Conservation (phyloP, 2,888 invertebrate genomes). For the Melinopterus prodromus region DNA sequence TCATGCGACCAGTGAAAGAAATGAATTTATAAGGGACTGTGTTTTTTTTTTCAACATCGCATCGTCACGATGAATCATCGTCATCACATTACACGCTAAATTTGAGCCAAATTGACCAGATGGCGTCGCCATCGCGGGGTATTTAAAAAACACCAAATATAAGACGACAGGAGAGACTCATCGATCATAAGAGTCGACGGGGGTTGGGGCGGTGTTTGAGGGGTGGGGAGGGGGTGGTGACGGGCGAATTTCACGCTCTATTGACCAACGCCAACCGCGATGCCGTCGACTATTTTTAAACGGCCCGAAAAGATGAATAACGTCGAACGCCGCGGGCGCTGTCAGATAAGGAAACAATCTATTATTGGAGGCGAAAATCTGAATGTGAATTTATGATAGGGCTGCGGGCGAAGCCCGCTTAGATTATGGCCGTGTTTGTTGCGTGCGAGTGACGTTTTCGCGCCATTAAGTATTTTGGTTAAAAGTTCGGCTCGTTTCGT, state of each 20-base stretch:
- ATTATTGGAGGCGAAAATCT: slow-evolving; percentile 21
- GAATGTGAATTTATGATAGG: neutral
- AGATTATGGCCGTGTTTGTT: neutral
- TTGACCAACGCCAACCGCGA: neutral
- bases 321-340: slow-evolving; percentile 27
- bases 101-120: neutral
- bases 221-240: neutral
- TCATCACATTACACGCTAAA: neutral
- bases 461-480: neutral
- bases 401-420: neutral
- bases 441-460: neutral
- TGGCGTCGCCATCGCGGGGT: neutral
- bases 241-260: neutral
- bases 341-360: slow-evolving; percentile 37
- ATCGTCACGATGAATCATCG: neutral
- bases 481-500: neutral
- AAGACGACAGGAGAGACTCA: neutral
- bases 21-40: neutral
- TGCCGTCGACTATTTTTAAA: slow-evolving; percentile 30
- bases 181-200: neutral
- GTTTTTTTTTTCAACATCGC: neutral
- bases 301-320: slow-evolving; percentile 34
- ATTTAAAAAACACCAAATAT: neutral
- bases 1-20: neutral
- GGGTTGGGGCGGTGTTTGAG: neutral